Percentiles rank a stretch among this genome's conserved stretches.
Conservation (phyloP, 2,888 invertebrate species). For the Oligia strigilis region DNA sequence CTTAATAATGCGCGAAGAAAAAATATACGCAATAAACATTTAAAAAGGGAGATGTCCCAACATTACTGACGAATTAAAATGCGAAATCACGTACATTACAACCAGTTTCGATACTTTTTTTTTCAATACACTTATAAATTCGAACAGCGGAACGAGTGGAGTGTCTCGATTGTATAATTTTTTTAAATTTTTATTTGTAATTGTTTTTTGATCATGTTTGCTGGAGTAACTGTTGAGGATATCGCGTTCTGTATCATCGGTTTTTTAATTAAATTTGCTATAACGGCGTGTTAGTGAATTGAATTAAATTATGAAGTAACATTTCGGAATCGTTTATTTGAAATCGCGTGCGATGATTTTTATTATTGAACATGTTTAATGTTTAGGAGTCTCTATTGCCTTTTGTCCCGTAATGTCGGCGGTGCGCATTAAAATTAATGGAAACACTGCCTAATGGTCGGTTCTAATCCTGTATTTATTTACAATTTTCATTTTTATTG, state of each 20-base stretch:
- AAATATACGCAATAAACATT: slow-evolving; percentile 82
- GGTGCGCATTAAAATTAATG: slow-evolving; percentile 79
- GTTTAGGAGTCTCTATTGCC: slow-evolving; percentile 67
- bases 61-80: slow-evolving; percentile 87
- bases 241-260: slow-evolving; percentile 56
- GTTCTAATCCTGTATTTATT: slow-evolving; percentile 79
- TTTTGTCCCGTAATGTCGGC: slow-evolving; percentile 70
- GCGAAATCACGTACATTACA: slow-evolving; percentile 89
- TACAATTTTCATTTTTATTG: slow-evolving; percentile 67
- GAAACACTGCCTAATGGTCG: slow-evolving; percentile 76
- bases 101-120: slow-evolving; percentile 78
- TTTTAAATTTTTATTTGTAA: slow-evolving; percentile 71
- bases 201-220: slow-evolving; percentile 72
- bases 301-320: slow-evolving; percentile 59
- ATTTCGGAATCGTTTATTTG: slow-evolving; percentile 51
- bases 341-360: slow-evolving; percentile 39
- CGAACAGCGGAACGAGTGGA: slow-evolving; percentile 75
- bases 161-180: slow-evolving; percentile 70
- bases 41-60: slow-evolving; percentile 82
- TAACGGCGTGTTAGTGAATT: slow-evolving; percentile 54
- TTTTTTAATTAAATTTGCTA: slow-evolving; percentile 63
- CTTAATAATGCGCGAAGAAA: slow-evolving; percentile 74
- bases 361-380: slow-evolving; percentile 49
- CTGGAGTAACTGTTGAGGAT: slow-evolving; percentile 67
- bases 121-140: slow-evolving; percentile 85